These are phyloP conservation scores for Diachasmimorpha longicaudata DNA, from an alignment of 1,140 invertebrate species.

Conservation along the genomic window DNA sequence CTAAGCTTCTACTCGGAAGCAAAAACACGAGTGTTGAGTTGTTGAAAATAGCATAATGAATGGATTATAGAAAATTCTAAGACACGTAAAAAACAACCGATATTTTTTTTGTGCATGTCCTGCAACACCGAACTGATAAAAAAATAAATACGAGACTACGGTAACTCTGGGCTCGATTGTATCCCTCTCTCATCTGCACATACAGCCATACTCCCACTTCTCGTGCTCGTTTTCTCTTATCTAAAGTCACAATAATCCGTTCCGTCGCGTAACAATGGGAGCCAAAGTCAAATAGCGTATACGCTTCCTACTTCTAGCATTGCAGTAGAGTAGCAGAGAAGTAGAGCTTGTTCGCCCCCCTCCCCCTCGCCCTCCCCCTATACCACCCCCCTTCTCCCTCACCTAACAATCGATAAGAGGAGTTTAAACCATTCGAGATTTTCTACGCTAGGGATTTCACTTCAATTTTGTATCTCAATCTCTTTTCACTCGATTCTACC, in stretches of 20 bases:
- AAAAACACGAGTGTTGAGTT: too few relatives aligned
- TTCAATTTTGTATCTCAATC: slow-evolving; percentile 9
- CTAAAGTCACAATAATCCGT: not conserved
- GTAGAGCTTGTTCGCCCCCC: not conserved
- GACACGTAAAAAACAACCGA: too few relatives aligned
- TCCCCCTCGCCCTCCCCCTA: not conserved
- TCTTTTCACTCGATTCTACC: not conserved
- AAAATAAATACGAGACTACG: not conserved
- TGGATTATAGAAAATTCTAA: too few relatives aligned
- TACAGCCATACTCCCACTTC: not conserved
- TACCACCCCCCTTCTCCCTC: not conserved
- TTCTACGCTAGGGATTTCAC: not conserved
- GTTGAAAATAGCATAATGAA: too few relatives aligned
- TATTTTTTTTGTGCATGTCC: too few relatives aligned
- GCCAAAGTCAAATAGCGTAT: not conserved
- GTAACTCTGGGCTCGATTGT: not conserved
- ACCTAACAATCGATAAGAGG: not conserved
- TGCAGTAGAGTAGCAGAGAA: not conserved
- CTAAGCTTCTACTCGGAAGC: too few relatives aligned
- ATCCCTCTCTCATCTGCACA: not conserved
- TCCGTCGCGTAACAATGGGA: not conserved
- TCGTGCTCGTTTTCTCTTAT: not conserved
- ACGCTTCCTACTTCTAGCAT: not conserved
- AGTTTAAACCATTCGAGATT: slow-evolving; percentile 9
- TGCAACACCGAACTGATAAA: not conserved